Evolutionary conservation across 2,113 vertebrate genomes (phyloP), one percentile per base, ranked within the genome.

Genomic region (Elephantulus edwardii): DNA sequence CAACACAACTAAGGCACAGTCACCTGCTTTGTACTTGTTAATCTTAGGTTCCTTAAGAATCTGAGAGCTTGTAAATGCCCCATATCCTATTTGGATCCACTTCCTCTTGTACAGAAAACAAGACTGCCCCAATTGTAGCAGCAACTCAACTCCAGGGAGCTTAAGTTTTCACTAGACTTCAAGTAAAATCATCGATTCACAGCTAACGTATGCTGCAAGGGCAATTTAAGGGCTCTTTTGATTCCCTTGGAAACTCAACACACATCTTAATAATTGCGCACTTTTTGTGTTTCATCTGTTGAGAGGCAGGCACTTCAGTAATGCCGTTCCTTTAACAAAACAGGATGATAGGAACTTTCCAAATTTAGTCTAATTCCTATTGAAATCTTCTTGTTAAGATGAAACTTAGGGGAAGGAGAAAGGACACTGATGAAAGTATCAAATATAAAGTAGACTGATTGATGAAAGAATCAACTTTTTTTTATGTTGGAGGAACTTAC

Each of bases 31-130:
- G 64, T 83, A 26, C 33, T 79, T 72, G 28, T 50, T 88, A 85
- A 89, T 83, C 87, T 48, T 19, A 52, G 75, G 42, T 79, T 64
- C 44, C 83, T 17, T 71, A 82, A 90, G 90, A 90, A 88, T 38
- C 26, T 35, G 92, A 84, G 71, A 71, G 58, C 50, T 71, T 91
- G 16, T 75, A 88, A 93, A 56, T 48, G 40, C 42, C 48, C 33
- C 35, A 30, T n/a, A 74, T 38, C 12, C 33, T 70, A 33, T 81
- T 54, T 46, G 92, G 33, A 56, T 70, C 38, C 56, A 87, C 30
- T 71, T 90, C 2, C 86, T 26, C 16, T 26, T 72, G 40, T 16
- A 40, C 20, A 30, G 40, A 64, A 76, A 79, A 64, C n/a, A 92
- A 8, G 62, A 81, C 5, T 42, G 28, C 26, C 48, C 56, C 40